phyloP scores from a whole-genome alignment of 2,113 vertebrate genomes.

The Neoarius graeffei region DNA sequence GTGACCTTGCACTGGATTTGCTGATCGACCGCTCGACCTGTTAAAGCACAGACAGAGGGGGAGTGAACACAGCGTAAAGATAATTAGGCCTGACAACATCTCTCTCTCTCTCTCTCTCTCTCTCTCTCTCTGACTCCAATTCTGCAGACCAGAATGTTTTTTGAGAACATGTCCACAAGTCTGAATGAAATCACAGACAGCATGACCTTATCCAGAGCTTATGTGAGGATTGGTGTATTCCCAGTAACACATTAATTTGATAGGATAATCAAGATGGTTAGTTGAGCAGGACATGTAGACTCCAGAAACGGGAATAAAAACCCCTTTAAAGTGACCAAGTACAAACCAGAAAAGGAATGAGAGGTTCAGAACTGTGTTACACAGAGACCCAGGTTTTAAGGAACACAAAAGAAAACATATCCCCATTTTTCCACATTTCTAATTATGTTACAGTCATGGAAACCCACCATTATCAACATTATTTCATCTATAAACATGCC shows the following conservation, averaged over 20 bases:
- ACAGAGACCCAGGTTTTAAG: not conserved
- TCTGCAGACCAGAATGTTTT: not conserved
- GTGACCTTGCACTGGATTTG: constrained; percentile 1
- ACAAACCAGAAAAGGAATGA: not conserved
- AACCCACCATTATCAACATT: not conserved
- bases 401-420: not conserved
- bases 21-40: constrained; percentile 5
- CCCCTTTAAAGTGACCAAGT: not conserved
- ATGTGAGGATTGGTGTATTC: not conserved
- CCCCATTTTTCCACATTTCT: not conserved
- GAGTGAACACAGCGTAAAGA: not conserved
- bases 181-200: constrained; percentile 4
- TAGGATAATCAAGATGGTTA: not conserved
- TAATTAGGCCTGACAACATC: constrained; percentile 24
- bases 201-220: not conserved
- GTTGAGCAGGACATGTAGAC: not conserved
- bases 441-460: not conserved
- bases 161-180: not conserved
- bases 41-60: constrained; percentile 6
- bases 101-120: constrained; percentile 7
- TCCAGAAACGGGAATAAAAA: not conserved
- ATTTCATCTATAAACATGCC: not conserved
- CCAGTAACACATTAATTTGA: not conserved
- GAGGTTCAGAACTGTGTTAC: not conserved
- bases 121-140: not conserved